phyloP scores from a whole-genome alignment of 2,113 vertebrate species.

The Lophotis ruficrista region DNA sequence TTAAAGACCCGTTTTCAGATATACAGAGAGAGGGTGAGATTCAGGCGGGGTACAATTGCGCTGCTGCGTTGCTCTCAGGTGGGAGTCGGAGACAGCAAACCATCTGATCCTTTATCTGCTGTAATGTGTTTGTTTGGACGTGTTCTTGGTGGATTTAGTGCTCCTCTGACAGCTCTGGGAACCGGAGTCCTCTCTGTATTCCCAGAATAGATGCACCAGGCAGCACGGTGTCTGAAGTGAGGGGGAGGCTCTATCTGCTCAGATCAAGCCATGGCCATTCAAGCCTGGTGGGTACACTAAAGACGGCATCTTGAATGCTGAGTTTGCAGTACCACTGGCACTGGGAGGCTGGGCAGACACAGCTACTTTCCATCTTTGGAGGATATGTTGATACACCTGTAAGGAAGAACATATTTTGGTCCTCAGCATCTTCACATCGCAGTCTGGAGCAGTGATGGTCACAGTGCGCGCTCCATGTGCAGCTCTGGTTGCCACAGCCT shows the following conservation, averaged over 20 bases:
- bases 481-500: not conserved
- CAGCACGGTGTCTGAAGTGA: rapidly evolving
- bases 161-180: conserved; percentile 33
- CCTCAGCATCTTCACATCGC: rapidly evolving
- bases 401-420: not conserved
- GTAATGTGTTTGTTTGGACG: not conserved
- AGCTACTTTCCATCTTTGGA: not conserved
- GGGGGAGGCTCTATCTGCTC: not conserved
- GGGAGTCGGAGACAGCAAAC: not conserved
- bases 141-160: not conserved
- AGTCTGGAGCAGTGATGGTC: rapidly evolving
- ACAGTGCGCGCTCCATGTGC: rapidly evolving
- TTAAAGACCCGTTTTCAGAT: not conserved
- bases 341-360: not conserved
- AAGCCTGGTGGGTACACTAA: not conserved
- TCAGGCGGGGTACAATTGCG: rapidly evolving
- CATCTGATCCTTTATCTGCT: not conserved
- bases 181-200: rapidly evolving
- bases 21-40: not conserved
- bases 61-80: not conserved
- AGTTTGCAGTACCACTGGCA: not conserved
- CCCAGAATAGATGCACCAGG: not conserved
- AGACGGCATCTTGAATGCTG: not conserved
- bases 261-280: rapidly evolving
- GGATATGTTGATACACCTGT: not conserved